Evolutionary conservation across 1,140 invertebrate species (phyloP).

Genomic region (Phenacoccus solenopsis): DNA sequence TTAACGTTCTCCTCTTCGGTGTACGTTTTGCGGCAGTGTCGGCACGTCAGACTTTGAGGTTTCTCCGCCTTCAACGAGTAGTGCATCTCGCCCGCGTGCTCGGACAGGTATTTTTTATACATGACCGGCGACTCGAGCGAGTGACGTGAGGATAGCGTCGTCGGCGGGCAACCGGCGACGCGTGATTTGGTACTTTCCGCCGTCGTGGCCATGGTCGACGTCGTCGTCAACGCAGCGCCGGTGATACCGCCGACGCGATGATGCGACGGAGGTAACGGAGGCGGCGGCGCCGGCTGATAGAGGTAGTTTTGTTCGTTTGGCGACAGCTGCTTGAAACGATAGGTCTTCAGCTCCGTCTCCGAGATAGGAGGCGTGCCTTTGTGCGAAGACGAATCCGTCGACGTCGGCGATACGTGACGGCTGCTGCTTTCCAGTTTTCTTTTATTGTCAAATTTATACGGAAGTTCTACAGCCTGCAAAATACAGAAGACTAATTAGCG

Average conservation of each 20-base stretch:
- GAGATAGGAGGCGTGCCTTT: background rate
- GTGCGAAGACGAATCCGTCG: constrained; percentile 7
- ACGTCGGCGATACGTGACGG: constrained; percentile 9
- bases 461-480: constrained; percentile 8
- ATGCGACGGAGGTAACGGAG: background rate
- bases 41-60: background rate
- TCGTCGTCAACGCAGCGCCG: background rate
- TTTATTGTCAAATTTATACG: constrained; percentile 13
- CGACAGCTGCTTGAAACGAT: background rate
- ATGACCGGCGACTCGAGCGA: too few relatives aligned
- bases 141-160: background rate
- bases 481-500: too few relatives aligned
- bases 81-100: background rate
- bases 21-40: constrained; percentile 6
- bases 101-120: too few relatives aligned
- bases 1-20: constrained; percentile 28
- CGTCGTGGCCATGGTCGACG: background rate
- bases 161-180: background rate
- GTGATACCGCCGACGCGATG: background rate
- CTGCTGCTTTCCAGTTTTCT: background rate
- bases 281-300: background rate
- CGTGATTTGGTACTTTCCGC: background rate
- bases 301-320: background rate
- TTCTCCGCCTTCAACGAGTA: background rate
- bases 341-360: background rate